phyloP scores from a whole-genome alignment of 1,140 invertebrate genomes.

The Ectropis grisescens region DNA sequence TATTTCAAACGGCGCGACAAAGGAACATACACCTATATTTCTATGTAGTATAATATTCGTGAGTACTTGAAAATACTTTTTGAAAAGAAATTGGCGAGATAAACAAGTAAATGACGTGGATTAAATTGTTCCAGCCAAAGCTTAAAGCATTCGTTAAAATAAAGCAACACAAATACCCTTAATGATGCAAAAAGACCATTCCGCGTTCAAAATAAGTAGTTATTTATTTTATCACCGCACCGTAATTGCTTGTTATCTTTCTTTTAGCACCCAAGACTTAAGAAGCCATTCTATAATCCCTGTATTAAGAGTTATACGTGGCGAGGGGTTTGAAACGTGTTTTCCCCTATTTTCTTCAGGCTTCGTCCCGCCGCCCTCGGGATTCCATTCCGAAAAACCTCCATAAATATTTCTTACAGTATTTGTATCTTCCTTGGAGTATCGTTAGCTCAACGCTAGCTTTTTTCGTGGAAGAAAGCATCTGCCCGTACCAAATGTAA shows the following conservation, averaged over 20 bases:
- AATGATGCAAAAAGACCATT: slow-evolving; percentile 1
- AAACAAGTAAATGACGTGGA: too few relatives aligned
- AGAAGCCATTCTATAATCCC: slow-evolving; percentile 61
- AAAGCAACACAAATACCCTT: not conserved
- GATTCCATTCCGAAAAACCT: slow-evolving; percentile 65
- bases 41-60: too few relatives aligned
- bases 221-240: slow-evolving; percentile 13
- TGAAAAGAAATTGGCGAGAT: too few relatives aligned
- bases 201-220: slow-evolving; percentile 8
- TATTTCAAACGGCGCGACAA: too few relatives aligned
- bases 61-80: too few relatives aligned
- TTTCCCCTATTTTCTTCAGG: slow-evolving; percentile 45
- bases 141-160: too few relatives aligned
- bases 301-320: slow-evolving; percentile 66
- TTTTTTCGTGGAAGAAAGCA: slow-evolving; percentile 42
- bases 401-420: slow-evolving; percentile 69
- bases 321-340: slow-evolving; percentile 57
- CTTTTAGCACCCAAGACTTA: slow-evolving; percentile 54
- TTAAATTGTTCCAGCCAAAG: too few relatives aligned
- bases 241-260: slow-evolving; percentile 64
- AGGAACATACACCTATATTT: too few relatives aligned
- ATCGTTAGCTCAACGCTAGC: slow-evolving; percentile 61
- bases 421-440: slow-evolving; percentile 66
- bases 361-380: slow-evolving; percentile 40
- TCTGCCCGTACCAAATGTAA: slow-evolving; percentile 29